Evolutionary conservation across 92 coral and sea anemone genomes (phyloP).

Genomic region (Plumapathes pennacea): DNA sequence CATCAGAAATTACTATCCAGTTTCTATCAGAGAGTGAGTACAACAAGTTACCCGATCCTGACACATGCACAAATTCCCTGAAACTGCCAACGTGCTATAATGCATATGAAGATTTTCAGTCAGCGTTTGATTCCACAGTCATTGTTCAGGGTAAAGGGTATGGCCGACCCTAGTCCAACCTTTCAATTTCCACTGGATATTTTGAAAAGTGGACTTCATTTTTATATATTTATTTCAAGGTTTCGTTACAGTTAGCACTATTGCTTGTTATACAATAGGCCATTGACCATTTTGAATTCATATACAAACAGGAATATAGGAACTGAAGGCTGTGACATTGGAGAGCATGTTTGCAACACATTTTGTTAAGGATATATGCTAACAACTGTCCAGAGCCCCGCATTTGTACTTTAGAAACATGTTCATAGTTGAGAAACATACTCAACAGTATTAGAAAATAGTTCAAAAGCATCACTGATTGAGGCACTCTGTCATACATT

Average conservation of each 20-base stretch:
- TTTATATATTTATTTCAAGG: background rate
- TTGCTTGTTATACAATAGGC: background rate
- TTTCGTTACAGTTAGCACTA: too few relatives aligned
- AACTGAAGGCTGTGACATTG: too few relatives aligned
- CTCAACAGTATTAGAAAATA: too few relatives aligned
- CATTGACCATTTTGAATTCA: too few relatives aligned
- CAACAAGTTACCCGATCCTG: constrained; percentile 14
- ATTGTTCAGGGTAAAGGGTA: constrained; percentile 22
- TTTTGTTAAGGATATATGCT: too few relatives aligned
- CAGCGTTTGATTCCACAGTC: constrained; percentile 18
- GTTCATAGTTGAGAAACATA: too few relatives aligned
- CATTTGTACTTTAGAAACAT: too few relatives aligned
- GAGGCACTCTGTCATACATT: too few relatives aligned
- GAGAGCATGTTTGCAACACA: too few relatives aligned
- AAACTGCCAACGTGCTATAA: constrained; percentile 3
- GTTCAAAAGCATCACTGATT: too few relatives aligned
- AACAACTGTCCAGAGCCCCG: too few relatives aligned
- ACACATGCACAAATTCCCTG: constrained; percentile 10
- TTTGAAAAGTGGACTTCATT: background rate
- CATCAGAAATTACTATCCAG: constrained; percentile 2
- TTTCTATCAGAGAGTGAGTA: constrained; percentile 3
- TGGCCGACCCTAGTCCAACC: constrained; percentile 19
- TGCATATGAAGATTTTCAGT: constrained; percentile 18
- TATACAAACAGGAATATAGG: too few relatives aligned
- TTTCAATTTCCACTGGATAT: background rate